Conservation (phyloP, 2,113 vertebrate genomes). For the Eptatretus burgeri region DNA sequence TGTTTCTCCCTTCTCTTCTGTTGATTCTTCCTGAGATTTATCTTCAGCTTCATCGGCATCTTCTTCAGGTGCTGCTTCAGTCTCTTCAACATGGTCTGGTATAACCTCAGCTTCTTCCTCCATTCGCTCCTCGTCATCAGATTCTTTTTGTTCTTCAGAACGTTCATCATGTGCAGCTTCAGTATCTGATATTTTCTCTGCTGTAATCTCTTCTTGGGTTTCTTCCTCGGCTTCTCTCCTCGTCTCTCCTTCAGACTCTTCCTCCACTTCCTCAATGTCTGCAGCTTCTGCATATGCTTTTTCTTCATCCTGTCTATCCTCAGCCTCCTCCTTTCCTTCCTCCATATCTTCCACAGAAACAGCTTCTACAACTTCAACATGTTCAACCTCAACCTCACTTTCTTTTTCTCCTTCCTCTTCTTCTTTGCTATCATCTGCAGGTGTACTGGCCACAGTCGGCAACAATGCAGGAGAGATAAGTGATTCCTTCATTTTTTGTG, state of each 20-base stretch:
- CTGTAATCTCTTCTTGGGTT: neutral
- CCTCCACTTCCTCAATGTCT: neutral
- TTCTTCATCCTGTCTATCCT: neutral
- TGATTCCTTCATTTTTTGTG: no score
- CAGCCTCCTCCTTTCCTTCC: neutral
- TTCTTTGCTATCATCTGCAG: neutral
- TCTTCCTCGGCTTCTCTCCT: neutral
- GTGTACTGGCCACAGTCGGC: no score
- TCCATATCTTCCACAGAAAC: neutral
- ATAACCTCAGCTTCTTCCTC: neutral
- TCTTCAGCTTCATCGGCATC: neutral
- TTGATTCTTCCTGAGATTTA: neutral
- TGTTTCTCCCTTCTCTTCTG: neutral
- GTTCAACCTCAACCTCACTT: neutral
- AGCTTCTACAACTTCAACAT: constrained; percentile 2
- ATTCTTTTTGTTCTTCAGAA: neutral
- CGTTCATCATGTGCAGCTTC: neutral
- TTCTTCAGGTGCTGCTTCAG: neutral
- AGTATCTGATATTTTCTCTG: neutral
- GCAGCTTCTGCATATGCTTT: neutral
- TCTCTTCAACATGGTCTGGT: neutral
- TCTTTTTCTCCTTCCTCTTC: constrained; percentile 3
- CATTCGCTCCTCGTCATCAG: neutral
- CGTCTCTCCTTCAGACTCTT: neutral
- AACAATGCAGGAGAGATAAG: no score